Evolutionary conservation across 1,140 invertebrate genomes (phyloP).

Genomic region (Armadillidium nasatum): DNA sequence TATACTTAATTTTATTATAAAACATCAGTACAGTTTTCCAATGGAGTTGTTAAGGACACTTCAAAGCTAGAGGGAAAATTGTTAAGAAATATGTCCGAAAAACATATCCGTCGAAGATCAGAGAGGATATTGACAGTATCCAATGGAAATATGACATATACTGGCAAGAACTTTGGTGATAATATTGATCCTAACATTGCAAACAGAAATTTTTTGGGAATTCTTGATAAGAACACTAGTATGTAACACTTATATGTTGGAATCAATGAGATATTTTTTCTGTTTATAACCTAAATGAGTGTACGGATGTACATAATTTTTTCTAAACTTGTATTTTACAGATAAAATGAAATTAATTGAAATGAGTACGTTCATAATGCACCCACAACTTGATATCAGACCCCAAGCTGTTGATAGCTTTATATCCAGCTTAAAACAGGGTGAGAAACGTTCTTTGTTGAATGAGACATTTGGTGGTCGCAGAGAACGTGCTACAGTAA

Average conservation of each 20-base stretch:
- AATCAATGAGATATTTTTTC: too few relatives aligned
- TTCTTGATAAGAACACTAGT: background rate
- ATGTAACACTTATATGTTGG: background rate
- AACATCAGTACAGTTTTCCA: background rate
- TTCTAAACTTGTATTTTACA: background rate
- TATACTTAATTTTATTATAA: background rate
- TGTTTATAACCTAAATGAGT: too few relatives aligned
- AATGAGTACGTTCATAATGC: background rate
- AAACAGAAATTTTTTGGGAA: background rate
- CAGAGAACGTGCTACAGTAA: background rate
- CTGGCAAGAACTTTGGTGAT: background rate
- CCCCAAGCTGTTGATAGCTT: background rate
- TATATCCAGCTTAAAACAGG: background rate
- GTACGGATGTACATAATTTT: too few relatives aligned
- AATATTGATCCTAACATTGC: background rate
- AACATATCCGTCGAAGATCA: background rate
- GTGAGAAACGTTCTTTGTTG: background rate
- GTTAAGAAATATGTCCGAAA: background rate
- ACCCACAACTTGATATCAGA: background rate
- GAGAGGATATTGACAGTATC: background rate
- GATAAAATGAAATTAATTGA: constrained; percentile 2
- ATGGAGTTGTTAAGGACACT: background rate
- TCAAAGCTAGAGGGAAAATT: background rate
- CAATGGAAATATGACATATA: background rate
- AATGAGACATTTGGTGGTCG: background rate